These are phyloP conservation scores for Drosophila tanythrix DNA, from an alignment of 2,888 invertebrate genomes.

Conservation along the genomic window DNA sequence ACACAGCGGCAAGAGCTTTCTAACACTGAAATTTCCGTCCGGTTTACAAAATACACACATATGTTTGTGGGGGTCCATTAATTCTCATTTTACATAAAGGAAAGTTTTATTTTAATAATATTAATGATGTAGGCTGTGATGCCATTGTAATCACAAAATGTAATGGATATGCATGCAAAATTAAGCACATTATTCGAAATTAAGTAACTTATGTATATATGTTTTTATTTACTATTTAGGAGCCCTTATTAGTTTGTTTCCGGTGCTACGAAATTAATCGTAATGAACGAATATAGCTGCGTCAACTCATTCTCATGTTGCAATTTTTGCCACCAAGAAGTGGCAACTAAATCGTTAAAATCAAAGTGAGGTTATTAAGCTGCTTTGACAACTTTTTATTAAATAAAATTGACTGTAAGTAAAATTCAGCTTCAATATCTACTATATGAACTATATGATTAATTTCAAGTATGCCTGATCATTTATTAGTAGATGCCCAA, in stretches of 20 bases:
- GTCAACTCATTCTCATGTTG: neutral
- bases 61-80: slow-evolving; percentile 25
- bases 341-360: neutral
- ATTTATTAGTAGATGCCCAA: slow-evolving; percentile 35
- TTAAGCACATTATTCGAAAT: neutral
- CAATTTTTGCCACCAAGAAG: neutral
- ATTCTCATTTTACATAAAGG: slow-evolving; percentile 17
- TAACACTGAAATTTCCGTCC: slow-evolving; percentile 62
- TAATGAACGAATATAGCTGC: neutral
- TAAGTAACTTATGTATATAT: neutral
- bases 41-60: slow-evolving; percentile 32
- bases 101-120: neutral
- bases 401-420: slow-evolving; percentile 11
- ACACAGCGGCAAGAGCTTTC: slow-evolving; percentile 31
- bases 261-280: neutral
- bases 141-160: neutral
- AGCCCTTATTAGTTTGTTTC: neutral
- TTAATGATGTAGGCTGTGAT: neutral
- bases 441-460: slow-evolving; percentile 8
- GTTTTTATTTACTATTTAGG: neutral
- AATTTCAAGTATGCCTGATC: slow-evolving; percentile 30
- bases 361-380: neutral
- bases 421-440: neutral
- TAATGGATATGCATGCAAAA: neutral
- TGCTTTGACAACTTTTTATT: neutral